Conservation (phyloP, 2,797 vertebrate species). For the Neomorphus geoffroyi region DNA sequence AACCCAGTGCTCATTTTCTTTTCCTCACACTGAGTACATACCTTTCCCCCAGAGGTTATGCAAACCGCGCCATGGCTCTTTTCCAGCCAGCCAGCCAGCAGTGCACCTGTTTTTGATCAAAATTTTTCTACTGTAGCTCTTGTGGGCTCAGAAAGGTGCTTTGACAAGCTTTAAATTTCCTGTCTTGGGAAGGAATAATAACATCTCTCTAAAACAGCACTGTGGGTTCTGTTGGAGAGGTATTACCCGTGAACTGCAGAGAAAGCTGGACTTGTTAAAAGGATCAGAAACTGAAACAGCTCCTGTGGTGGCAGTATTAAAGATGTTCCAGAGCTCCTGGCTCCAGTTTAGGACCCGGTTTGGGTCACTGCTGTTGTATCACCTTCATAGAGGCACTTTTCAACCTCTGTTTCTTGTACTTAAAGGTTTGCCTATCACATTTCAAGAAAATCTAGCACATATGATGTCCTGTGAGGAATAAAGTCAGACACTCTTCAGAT, state of each 20-base stretch:
- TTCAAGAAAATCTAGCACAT: background rate
- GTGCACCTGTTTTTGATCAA: slow-evolving; percentile 28
- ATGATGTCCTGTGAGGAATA: background rate
- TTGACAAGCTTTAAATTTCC: slow-evolving; percentile 21
- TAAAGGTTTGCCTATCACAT: background rate
- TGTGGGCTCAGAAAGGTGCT: slow-evolving; percentile 28
- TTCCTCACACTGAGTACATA: background rate
- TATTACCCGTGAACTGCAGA: background rate
- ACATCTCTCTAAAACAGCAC: background rate
- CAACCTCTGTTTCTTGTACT: background rate
- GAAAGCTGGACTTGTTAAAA: background rate
- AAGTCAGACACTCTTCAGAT: background rate
- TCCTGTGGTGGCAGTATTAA: background rate
- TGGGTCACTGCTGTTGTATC: background rate
- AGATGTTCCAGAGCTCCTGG: background rate
- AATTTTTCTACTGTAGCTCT: background rate
- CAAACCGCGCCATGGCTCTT: background rate
- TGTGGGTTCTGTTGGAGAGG: background rate
- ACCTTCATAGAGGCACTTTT: background rate
- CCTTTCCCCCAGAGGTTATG: background rate
- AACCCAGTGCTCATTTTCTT: background rate
- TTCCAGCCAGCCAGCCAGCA: background rate
- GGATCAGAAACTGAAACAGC: background rate
- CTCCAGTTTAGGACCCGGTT: background rate
- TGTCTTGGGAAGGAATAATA: background rate